Percentiles rank a stretch among this genome's conserved stretches.
These are phyloP conservation scores for Procambarus virginalis DNA, from an alignment of 1,140 invertebrate species.

Conservation along the genomic window DNA sequence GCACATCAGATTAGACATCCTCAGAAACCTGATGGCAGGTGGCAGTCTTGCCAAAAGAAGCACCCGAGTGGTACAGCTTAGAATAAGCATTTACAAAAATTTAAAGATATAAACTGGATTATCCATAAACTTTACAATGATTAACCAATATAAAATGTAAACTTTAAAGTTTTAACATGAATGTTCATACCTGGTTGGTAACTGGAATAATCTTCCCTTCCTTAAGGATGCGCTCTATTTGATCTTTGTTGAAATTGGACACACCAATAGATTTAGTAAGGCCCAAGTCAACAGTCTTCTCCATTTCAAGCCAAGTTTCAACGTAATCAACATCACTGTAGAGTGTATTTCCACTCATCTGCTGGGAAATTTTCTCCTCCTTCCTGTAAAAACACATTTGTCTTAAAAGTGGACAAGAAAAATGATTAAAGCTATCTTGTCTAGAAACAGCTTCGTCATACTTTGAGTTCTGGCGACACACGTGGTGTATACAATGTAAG, in stretches of 20 bases:
- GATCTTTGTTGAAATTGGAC: conserved; percentile 92
- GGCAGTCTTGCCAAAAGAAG: no score
- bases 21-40: no score
- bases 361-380: conserved; percentile 78
- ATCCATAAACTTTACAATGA: no score
- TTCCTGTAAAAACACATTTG: conserved; percentile 72
- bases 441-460: no score
- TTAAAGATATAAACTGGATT: background rate
- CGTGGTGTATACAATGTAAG: no score
- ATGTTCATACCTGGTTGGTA: conserved; percentile 56
- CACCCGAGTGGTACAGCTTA: background rate
- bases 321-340: conserved; percentile 84
- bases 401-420: background rate
- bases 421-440: no score
- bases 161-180: no score
- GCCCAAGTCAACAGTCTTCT: conserved; percentile 83
- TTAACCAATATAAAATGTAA: no score
- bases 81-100: background rate
- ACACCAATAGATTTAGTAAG: conserved; percentile 87
- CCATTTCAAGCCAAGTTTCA: conserved; percentile 95
- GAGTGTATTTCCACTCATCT: conserved; percentile 79
- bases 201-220: conserved; percentile 51
- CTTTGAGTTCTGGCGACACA: no score
- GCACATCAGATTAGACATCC: no score
- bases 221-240: conserved; percentile 82